phyloP scores from a whole-genome alignment of 1,140 invertebrate genomes.

The Polyergus mexicanus region DNA sequence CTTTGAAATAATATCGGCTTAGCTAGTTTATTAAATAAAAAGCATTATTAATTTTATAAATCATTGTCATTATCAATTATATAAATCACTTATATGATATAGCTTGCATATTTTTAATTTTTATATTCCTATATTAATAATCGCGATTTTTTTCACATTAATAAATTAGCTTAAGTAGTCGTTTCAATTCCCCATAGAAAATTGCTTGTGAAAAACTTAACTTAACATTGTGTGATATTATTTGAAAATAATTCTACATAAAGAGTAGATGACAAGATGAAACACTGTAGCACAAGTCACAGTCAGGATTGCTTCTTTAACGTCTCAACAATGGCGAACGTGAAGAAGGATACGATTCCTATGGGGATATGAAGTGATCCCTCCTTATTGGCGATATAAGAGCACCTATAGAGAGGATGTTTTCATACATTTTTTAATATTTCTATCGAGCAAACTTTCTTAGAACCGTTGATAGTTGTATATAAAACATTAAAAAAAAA shows the following conservation, averaged over 20 bases:
- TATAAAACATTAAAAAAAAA: background rate
- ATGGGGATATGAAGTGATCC: background rate
- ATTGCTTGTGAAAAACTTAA: background rate
- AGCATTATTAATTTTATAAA: background rate
- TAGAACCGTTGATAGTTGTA: background rate
- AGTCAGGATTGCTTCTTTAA: background rate
- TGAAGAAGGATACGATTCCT: conserved; percentile 21
- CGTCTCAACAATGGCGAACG: conserved; percentile 7
- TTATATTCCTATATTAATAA: background rate
- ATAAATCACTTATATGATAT: background rate
- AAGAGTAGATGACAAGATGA: conserved; percentile 43
- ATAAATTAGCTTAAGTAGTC: conserved; percentile 7
- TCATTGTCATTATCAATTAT: background rate
- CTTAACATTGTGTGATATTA: background rate
- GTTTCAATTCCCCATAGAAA: background rate
- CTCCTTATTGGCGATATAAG: background rate
- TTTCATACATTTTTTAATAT: background rate
- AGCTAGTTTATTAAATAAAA: background rate
- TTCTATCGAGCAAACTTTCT: background rate
- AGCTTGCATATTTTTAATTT: conserved; percentile 17
- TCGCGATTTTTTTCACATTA: background rate
- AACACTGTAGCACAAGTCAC: conserved; percentile 45
- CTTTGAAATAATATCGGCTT: background rate
- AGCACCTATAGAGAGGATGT: no score
- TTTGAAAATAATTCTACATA: background rate